phyloP scores from a whole-genome alignment of 2,797 vertebrate genomes.

The Macrochelys suwanniensis region DNA sequence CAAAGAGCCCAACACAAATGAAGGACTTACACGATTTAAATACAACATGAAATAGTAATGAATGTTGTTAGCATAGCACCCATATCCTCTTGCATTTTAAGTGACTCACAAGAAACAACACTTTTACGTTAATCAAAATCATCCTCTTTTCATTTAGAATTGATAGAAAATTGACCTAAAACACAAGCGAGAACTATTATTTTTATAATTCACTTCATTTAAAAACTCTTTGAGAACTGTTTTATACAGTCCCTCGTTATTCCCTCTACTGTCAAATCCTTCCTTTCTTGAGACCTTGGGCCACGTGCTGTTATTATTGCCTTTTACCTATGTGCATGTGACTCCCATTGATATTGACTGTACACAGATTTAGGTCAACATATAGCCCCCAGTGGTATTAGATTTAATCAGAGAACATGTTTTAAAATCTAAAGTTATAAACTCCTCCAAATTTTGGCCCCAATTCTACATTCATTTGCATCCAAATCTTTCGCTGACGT shows the following conservation, averaged over 20 bases:
- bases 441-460: background rate
- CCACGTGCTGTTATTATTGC: background rate
- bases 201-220: background rate
- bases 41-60: background rate
- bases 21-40: background rate
- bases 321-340: background rate
- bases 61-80: background rate
- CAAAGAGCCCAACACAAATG: background rate
- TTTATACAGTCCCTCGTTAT: background rate
- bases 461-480: background rate
- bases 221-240: background rate
- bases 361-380: fast-evolving
- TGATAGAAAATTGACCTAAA: background rate
- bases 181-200: background rate
- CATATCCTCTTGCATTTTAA: background rate
- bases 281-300: background rate
- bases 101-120: background rate
- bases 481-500: background rate
- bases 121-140: background rate
- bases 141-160: background rate
- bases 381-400: background rate
- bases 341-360: background rate
- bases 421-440: slow-evolving; percentile 9
- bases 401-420: background rate
- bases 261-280: background rate